Conservation (phyloP, 2,113 vertebrate genomes). For the Phyllopteryx taeniolatus region DNA sequence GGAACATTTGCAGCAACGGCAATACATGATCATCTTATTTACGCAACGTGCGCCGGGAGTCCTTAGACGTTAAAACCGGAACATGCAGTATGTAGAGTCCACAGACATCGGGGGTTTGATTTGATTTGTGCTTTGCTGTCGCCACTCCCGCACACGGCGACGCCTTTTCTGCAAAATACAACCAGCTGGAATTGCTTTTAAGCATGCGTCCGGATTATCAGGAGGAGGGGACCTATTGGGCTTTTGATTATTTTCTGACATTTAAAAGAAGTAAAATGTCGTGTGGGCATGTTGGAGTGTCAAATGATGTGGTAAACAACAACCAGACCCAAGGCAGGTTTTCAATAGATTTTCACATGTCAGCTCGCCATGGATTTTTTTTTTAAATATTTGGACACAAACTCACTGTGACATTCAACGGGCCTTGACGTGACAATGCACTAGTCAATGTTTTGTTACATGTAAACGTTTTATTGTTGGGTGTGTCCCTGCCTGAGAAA, state of each 20-base stretch:
- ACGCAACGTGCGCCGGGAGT: slow-evolving; percentile 18
- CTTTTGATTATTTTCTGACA: slow-evolving; percentile 11
- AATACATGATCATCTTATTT: slow-evolving; percentile 54
- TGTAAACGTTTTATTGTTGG: too few species aligned
- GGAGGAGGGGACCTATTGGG: neutral
- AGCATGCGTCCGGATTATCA: neutral
- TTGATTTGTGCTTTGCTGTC: neutral
- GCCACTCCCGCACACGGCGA: neutral
- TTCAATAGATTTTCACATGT: neutral
- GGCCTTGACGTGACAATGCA: neutral
- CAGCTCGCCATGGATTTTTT: neutral
- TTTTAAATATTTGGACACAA: neutral
- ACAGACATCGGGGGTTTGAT: neutral
- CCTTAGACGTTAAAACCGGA: slow-evolving; percentile 23
- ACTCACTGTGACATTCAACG: neutral
- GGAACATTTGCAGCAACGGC: slow-evolving; percentile 44
- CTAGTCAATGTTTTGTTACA: too few species aligned
- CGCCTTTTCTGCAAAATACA: neutral
- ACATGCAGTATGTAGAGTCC: neutral
- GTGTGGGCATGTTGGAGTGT: neutral
- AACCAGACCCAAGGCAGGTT: neutral
- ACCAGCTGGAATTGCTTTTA: neutral
- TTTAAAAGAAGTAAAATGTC: slow-evolving; percentile 1
- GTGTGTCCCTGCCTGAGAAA: too few species aligned
- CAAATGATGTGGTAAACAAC: slow-evolving; percentile 5